Evolutionary conservation across 2,888 invertebrate genomes (phyloP).

Genomic region (Rhagophthalmus giganteus): DNA sequence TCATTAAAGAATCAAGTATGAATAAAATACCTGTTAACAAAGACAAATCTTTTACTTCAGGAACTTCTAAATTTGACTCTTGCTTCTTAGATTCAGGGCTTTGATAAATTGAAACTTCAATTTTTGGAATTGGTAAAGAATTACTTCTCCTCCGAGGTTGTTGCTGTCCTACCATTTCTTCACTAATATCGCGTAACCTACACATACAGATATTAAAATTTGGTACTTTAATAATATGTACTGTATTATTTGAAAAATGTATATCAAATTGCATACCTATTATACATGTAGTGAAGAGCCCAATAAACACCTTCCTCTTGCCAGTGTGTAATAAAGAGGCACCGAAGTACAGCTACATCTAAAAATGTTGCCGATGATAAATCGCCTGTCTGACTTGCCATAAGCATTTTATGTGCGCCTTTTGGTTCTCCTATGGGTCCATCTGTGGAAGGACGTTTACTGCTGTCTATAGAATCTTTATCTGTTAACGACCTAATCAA

Average conservation of each 20-base stretch:
- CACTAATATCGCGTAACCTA: conserved; percentile 84
- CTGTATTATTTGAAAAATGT: no score
- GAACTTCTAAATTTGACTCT: conserved; percentile 64
- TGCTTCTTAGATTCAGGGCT: conserved; percentile 71
- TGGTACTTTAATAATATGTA: background rate
- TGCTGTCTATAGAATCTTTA: conserved; percentile 74
- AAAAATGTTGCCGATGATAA: conserved; percentile 89
- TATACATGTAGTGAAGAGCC: conserved; percentile 90
- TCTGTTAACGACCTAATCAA: conserved; percentile 66
- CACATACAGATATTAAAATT: conserved; percentile 1
- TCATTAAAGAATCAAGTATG: no score
- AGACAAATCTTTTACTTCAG: conserved; percentile 70
- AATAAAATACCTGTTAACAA: conserved; percentile 60
- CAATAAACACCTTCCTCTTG: conserved; percentile 97
- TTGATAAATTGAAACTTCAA: conserved; percentile 84
- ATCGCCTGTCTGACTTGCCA: conserved; percentile 53
- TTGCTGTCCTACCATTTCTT: conserved; percentile 76
- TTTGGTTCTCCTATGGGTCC: conserved; percentile 37
- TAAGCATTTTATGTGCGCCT: conserved; percentile 41
- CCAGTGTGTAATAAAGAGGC: conserved; percentile 96
- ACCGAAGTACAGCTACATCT: conserved; percentile 94
- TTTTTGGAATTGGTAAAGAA: conserved; percentile 91
- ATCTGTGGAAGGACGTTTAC: conserved; percentile 47
- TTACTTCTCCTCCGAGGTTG: conserved; percentile 86
- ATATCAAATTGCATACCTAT: conserved; percentile 70